A percentile compares a stretch with the other conserved stretches of the same genome.
Evolutionary conservation across 2,113 vertebrate species (phyloP).

Genomic region (Mesembrinibis cayennensis): DNA sequence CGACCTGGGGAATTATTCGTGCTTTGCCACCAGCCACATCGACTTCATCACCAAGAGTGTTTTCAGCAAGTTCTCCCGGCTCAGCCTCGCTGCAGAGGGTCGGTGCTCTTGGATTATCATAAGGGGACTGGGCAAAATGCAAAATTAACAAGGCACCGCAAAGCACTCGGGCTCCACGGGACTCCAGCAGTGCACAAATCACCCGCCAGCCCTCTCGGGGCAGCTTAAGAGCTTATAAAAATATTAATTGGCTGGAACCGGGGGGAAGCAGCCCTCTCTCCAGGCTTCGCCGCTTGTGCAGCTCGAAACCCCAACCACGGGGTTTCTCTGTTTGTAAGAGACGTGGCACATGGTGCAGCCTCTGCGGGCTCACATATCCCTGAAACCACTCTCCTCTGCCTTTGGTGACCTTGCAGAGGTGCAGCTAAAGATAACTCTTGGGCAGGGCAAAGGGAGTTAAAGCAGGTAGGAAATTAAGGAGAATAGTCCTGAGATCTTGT

Average conservation of each 20-base stretch:
- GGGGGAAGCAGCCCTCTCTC: not conserved
- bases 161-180: not conserved
- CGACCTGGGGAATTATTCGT: constrained; percentile 91
- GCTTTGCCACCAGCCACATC: constrained; percentile 92
- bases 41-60: constrained; percentile 95
- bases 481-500: not conserved
- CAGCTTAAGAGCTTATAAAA: not conserved
- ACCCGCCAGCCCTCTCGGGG: not conserved
- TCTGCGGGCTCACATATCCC: not conserved
- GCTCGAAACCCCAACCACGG: not conserved
- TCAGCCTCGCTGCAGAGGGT: constrained; percentile 88
- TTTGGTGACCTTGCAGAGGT: not conserved
- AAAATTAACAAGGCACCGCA: accelerated
- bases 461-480: not conserved
- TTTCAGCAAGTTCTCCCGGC: constrained; percentile 90
- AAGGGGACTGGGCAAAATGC: not conserved
- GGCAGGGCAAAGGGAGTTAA: not conserved
- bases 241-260: not conserved
- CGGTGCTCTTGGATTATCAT: not conserved
- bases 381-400: not conserved
- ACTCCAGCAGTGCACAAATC: not conserved
- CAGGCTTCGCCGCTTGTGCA: not conserved
- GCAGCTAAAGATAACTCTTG: not conserved
- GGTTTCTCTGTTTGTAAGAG: not conserved
- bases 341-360: not conserved